Evolutionary conservation across 1,140 invertebrate species (phyloP).

Genomic region (Drosophila rhopaloa): DNA sequence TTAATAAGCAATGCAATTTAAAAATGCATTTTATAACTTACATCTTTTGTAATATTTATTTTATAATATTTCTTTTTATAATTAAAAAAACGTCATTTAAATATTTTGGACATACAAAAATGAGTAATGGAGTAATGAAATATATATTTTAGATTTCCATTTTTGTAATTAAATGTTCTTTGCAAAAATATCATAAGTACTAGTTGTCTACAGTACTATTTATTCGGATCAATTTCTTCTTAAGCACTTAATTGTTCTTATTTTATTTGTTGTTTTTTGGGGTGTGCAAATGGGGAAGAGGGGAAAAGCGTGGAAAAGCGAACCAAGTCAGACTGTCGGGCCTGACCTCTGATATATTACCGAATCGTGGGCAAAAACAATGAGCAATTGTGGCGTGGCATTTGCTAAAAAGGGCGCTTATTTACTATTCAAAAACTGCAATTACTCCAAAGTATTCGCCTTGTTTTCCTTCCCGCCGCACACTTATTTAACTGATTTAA

Average conservation of each 20-base stretch:
- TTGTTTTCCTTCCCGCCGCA: neutral
- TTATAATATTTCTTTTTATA: neutral
- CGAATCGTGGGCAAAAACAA: slow-evolving; percentile 23
- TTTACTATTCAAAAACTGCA: slow-evolving; percentile 81
- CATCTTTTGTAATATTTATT: too few species aligned
- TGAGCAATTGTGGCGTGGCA: slow-evolving; percentile 7
- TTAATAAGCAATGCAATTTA: too few species aligned
- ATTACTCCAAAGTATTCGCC: slow-evolving; percentile 70
- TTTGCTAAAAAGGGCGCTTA: slow-evolving; percentile 37
- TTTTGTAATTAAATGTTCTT: too few species aligned
- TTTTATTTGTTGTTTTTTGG: slow-evolving; percentile 41
- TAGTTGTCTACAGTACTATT: slow-evolving; percentile 6
- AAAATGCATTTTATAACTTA: too few species aligned
- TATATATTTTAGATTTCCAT: too few species aligned
- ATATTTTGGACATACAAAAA: too few species aligned
- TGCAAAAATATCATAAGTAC: neutral
- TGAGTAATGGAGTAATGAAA: too few species aligned
- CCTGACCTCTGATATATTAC: slow-evolving; percentile 60
- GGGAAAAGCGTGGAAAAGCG: neutral
- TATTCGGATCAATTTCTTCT: neutral
- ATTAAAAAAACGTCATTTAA: too few species aligned
- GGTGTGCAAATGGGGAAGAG: neutral
- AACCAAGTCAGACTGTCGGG: slow-evolving; percentile 3
- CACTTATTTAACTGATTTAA: slow-evolving; percentile 69
- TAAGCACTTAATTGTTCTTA: slow-evolving; percentile 21